Percentiles rank a stretch among this genome's conserved stretches.
These are phyloP conservation scores for Xestobium rufovillosum DNA, from an alignment of 2,888 invertebrate species.

Conservation along the genomic window DNA sequence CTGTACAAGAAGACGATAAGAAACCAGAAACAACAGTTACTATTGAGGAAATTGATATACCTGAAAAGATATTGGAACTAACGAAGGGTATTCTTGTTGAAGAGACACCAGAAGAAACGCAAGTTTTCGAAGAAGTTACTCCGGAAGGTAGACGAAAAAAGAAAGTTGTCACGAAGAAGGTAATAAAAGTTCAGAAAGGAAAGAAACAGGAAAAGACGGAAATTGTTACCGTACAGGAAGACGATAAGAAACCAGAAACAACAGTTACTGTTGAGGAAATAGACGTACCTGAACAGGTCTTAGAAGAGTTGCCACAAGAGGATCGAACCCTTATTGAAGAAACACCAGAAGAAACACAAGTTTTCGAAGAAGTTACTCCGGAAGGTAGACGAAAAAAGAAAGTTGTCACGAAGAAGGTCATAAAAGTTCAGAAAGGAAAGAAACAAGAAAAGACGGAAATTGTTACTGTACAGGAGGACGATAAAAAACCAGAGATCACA, in stretches of 20 bases:
- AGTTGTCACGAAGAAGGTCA: too few relatives aligned
- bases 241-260: slow-evolving; percentile 41
- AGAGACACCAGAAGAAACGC: slow-evolving; percentile 28
- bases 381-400: too few relatives aligned
- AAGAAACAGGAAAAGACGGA: slow-evolving; percentile 36
- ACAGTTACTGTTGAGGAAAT: slow-evolving; percentile 13
- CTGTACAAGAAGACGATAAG: slow-evolving; percentile 34
- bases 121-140: slow-evolving; percentile 35
- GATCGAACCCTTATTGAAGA: slow-evolving; percentile 28
- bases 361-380: too few relatives aligned
- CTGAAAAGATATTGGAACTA: slow-evolving; percentile 27
- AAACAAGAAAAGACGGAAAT: slow-evolving; percentile 35
- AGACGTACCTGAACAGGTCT: slow-evolving; percentile 31
- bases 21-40: slow-evolving; percentile 26
- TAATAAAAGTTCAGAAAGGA: slow-evolving; percentile 33
- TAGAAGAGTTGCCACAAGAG: slow-evolving; percentile 26
- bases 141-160: slow-evolving; percentile 39
- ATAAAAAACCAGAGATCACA: slow-evolving; percentile 36
- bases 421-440: slow-evolving; percentile 24
- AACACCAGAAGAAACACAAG: slow-evolving; percentile 27
- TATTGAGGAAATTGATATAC: slow-evolving; percentile 25
- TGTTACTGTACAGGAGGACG: slow-evolving; percentile 40
- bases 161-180: too few relatives aligned
- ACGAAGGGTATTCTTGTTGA: too few relatives aligned
- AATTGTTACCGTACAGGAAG: slow-evolving; percentile 45